Evolutionary conservation across 2,797 vertebrate genomes (phyloP), one percentile per base, ranked within the genome.

Genomic region (Darevskia nairensis): DNA sequence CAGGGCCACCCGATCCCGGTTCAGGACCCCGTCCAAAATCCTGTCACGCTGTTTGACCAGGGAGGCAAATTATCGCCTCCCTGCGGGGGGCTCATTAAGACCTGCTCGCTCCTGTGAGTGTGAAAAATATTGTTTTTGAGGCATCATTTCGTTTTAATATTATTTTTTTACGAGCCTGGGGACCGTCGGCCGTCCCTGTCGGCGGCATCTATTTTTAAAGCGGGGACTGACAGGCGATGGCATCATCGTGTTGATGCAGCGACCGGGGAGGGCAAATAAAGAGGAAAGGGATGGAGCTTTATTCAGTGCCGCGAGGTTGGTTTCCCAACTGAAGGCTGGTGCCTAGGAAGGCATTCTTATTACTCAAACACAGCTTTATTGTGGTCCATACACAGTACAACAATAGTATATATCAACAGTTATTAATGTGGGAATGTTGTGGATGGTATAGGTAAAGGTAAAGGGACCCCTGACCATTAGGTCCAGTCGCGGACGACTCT

Each of bases 121-220:
- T 25, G 80, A 64, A 82, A 82, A 87, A 87, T 87, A 87, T 87
- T 82, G 55, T 15, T 82, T 64, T 82, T 76, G 71, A 75, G n/a
- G 55, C 41, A 25, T 46, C 10, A 25, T 66, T 75, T 82, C 17
- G 2, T 29, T 35, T 32, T 71, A 8, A 64, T 66, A 35, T 15
- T 32, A 23, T 80, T 6, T 41, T 64, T 85, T 64, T 44, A 64
- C 39, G 64, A 66, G 72, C 35, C 66, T 35, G 77, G 44, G 76
- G 44, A 19, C 76, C 15, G 25, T 59, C 46, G 2, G 66, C 59
- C 32, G 71, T 46, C 50, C 64, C 8, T 9, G 50, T 46, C 61
- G 80, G 71, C 21, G 13, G 59, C 80, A 25, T 32, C 39, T 87
- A 11, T 87, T 74, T 85, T 75, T 64, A 46, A 82, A 13, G 13